Percentiles rank a stretch among this genome's conserved stretches.
Conservation (phyloP, 2,113 vertebrate species). For the Pollimyrus isidori region DNA sequence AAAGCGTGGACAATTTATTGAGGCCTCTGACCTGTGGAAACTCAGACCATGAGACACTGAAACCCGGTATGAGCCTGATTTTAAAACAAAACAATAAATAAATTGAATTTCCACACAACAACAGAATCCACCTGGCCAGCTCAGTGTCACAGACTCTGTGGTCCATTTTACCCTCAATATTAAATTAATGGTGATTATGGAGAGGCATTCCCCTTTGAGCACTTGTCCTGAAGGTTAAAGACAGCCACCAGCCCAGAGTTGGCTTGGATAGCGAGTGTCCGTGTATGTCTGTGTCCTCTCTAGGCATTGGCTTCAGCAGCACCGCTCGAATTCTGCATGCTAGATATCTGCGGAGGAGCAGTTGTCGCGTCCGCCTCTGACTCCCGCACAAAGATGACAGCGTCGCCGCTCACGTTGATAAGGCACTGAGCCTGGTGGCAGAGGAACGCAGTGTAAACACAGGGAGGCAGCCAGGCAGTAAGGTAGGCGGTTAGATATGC, state of each 20-base stretch:
- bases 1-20: neutral
- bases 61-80: neutral
- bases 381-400: constrained; percentile 82
- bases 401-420: constrained; percentile 94
- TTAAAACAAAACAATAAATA: neutral
- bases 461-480: neutral
- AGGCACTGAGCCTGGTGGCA: constrained; percentile 85
- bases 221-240: constrained; percentile 40
- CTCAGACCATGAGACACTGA: neutral
- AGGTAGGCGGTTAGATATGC: neutral
- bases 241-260: constrained; percentile 29
- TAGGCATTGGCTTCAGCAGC: constrained; percentile 70
- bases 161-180: neutral
- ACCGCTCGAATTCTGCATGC: constrained; percentile 50
- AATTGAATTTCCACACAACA: neutral
- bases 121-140: constrained; percentile 3
- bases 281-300: constrained; percentile 27
- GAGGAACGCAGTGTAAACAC: neutral
- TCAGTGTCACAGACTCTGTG: neutral
- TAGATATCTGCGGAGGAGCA: constrained; percentile 38
- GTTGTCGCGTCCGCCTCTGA: constrained; percentile 71
- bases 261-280: constrained; percentile 12
- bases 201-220: constrained; percentile 27
- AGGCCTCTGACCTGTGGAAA: neutral
- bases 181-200: neutral